Evolutionary conservation across 1,140 invertebrate genomes (phyloP), one percentile per base, ranked within the genome.

Genomic region (Conus ventricosus): DNA sequence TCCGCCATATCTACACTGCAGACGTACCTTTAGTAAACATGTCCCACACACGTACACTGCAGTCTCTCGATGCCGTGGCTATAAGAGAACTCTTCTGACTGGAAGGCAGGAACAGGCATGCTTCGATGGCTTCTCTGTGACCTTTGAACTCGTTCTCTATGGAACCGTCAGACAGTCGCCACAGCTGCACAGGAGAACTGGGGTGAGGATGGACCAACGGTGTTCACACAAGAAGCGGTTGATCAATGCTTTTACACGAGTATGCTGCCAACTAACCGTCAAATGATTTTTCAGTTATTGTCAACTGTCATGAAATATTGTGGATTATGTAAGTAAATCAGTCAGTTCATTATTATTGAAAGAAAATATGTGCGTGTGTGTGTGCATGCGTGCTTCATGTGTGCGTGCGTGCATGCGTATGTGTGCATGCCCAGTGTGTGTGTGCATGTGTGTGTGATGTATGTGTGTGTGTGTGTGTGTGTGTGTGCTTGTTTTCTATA

Each of bases 21-120:
- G 39, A 39, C 88, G 39, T 91, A 94, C 94, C 94, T 92, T 88
- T 91, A n/a, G 92, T 92, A 60, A 91, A 86, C 86, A 89, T 87
- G 88, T 94, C 91, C 94, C 94, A 95, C 7, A 95, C 81, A 89
- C 91, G 92, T 10, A 95, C 92, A 88, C 86, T 91, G 71, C 91
- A 93, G 84, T 95, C 94, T 17, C 93, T 87, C 8, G 94, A 94
- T 8, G 91, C 91, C 27, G 94, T 94, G 3, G 93, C 93, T 25
- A 94, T 84, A 13, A 94, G 82, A 17, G 89, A 87, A 63, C 81
- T 54, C 53, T 85, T 90, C 55, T 87, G 57, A 27, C 27, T 17
- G 15, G 78, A 57, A 20, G 93, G 94, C 71, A 95, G 88, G 85
- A 95, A 95, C 75, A 93, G 88, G 91, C 94, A 94, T 39, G 91